A percentile compares a stretch with the other conserved stretches of the same genome.
Conservation (phyloP, 2,113 vertebrate genomes). For the Rhinopomastus cyanomelas region DNA sequence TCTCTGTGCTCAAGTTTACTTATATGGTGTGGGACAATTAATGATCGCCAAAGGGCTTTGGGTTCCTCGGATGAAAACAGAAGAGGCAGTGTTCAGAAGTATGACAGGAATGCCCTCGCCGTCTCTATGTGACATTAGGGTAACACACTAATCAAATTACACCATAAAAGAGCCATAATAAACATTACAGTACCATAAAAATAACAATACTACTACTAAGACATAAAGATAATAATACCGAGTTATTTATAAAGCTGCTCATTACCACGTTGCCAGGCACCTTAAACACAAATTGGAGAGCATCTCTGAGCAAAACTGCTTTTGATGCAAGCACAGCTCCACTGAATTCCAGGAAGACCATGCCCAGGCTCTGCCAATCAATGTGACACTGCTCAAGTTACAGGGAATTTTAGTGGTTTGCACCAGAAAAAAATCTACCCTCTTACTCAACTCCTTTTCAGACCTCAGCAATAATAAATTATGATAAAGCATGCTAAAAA, state of each 20-base stretch:
- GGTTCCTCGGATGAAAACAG: constrained; percentile 56
- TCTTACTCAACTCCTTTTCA: neutral
- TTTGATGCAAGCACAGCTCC: neutral
- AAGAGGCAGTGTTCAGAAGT: constrained; percentile 47
- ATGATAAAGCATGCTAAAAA: neutral
- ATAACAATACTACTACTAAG: constrained; percentile 56
- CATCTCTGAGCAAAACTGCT: constrained; percentile 32
- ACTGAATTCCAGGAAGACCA: neutral
- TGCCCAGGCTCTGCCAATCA: neutral
- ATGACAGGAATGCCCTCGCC: constrained; percentile 57
- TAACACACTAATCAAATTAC: constrained; percentile 60
- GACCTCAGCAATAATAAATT: neutral
- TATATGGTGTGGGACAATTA: constrained; percentile 63
- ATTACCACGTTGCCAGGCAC: constrained; percentile 17
- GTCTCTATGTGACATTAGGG: constrained; percentile 53
- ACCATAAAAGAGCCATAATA: constrained; percentile 61
- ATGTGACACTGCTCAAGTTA: neutral
- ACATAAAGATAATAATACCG: constrained; percentile 53
- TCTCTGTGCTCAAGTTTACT: constrained; percentile 51
- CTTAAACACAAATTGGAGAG: constrained; percentile 15
- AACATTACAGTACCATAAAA: constrained; percentile 64
- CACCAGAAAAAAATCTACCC: neutral
- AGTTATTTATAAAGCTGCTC: constrained; percentile 58
- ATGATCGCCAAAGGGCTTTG: constrained; percentile 60
- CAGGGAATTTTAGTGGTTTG: neutral